Base-by-base conservation (phyloP, 2,888 invertebrate genomes). In the Noctua pronuba region DNA sequence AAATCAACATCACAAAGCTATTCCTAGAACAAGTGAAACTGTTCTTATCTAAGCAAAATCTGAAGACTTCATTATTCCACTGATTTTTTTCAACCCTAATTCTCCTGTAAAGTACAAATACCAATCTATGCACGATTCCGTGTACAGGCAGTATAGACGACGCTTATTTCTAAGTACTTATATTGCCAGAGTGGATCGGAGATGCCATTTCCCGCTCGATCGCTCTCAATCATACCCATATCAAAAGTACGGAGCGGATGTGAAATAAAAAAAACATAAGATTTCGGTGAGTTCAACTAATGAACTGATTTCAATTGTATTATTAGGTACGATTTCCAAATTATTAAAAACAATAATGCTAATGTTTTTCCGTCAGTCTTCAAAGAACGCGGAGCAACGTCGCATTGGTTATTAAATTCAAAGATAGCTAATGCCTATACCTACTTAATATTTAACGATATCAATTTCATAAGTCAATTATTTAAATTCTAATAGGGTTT, bases 161-260 rank as follows among this genome's bases (percentile, higher is more conserved):
- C 31, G 31, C 52, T 52, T 77, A 66, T 71, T 77, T 78, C n/a
- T 55, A 65, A 55, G 64, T 67, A 81, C 46, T 55, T 68, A 73
- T 46, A 72, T 73, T 46, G 91, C 91, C 86, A 90, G 89, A 92
- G 78, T 91, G 92, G 92, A 92, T 93, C 91, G 89, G 90, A 91
- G 92, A 94, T 92, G 91, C 93, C 91, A 95, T 95, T 95, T 94
- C 93, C 92, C 94, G 94, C 93, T 86, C 92, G 93, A 92, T 94
- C 93, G 93, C 93, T 90, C 91, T 90, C 93, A 93, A 95, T 94
- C 93, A 94, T 94, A 92, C 91, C 91, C 91, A 88, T 91, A 92
- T 93, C 92, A 90, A 90, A 91, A 90, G 88, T 87, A 87, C 86
- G 82, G 83, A 82, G 73, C 78, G 70, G 55, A 70, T 77, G 84